These are phyloP conservation scores for Altica lythri DNA, from an alignment of 2,888 invertebrate species.

Conservation along the genomic window DNA sequence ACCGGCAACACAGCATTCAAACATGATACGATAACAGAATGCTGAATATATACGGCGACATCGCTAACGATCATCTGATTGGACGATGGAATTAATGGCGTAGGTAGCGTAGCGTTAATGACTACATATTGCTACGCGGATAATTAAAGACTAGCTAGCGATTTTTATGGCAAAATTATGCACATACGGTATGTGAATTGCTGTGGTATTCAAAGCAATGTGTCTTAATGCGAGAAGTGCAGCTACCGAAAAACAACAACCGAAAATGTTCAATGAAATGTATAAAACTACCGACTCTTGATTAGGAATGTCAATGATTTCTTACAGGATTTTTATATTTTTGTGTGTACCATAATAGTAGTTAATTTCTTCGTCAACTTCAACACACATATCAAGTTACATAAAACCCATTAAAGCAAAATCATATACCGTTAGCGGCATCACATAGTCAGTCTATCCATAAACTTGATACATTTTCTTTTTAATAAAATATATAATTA, in stretches of 20 bases:
- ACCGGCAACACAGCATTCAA: conserved; percentile 18
- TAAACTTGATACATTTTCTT: conserved; percentile 7
- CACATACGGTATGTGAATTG: conserved; percentile 8
- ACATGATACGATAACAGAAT: conserved; percentile 35
- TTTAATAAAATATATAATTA: neutral
- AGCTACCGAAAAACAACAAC: neutral
- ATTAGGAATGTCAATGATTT: too few species aligned
- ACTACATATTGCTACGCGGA: conserved; percentile 34
- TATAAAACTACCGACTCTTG: too few species aligned
- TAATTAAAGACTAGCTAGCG: conserved; percentile 29
- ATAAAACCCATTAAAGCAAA: conserved; percentile 9
- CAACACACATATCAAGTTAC: conserved; percentile 5
- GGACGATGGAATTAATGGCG: conserved; percentile 39
- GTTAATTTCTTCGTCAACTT: too few species aligned
- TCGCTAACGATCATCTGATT: conserved; percentile 44
- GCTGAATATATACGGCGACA: conserved; percentile 41
- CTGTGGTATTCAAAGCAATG: conserved; percentile 6
- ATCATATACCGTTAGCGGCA: conserved; percentile 5
- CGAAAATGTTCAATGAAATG: neutral
- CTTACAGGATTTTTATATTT: neutral
- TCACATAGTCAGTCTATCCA: neutral
- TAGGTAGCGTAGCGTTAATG: conserved; percentile 33
- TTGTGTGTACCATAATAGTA: neutral
- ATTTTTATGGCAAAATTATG: conserved; percentile 29
- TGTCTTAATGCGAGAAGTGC: neutral